phyloP scores from a whole-genome alignment of 2,888 invertebrate genomes.

The Ceraclea dissimilis region DNA sequence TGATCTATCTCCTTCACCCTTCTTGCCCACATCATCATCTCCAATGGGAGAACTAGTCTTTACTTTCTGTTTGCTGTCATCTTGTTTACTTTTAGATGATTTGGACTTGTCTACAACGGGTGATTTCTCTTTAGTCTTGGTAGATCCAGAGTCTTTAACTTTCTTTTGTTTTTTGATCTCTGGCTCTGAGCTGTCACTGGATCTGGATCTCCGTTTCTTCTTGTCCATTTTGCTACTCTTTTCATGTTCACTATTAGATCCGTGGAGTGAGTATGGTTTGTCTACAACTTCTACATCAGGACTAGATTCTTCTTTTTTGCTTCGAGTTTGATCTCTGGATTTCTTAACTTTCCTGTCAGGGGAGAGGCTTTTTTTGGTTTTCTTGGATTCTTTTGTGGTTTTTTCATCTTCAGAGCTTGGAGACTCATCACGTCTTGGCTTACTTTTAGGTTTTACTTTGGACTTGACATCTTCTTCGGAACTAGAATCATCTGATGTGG shows the following conservation, averaged over 20 bases:
- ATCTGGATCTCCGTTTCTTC: conserved; percentile 18
- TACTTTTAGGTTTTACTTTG: conserved; percentile 44
- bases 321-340: conserved; percentile 39
- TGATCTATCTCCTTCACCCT: conserved; percentile 49
- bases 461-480: conserved; percentile 47
- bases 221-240: conserved; percentile 17
- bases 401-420: conserved; percentile 34
- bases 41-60: conserved; percentile 23
- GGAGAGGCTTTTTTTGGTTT: conserved; percentile 35
- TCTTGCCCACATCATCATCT: conserved; percentile 42
- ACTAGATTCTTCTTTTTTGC: conserved; percentile 42
- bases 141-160: conserved; percentile 17
- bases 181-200: conserved; percentile 35
- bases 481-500: conserved; percentile 44
- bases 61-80: conserved; percentile 33
- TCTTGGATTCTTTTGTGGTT: conserved; percentile 29
- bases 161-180: conserved; percentile 40
- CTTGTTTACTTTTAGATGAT: conserved; percentile 43
- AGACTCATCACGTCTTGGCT: conserved; percentile 37
- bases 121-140: conserved; percentile 19
- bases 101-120: conserved; percentile 39
- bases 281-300: conserved; percentile 49
- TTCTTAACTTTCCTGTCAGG: conserved; percentile 31
- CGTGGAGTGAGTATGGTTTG: conserved; percentile 43
- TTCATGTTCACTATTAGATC: conserved; percentile 42